Percentiles rank a stretch among this genome's conserved stretches.
These are phyloP conservation scores for Hyposoter didymator DNA, from an alignment of 2,888 invertebrate genomes.

Conservation along the genomic window DNA sequence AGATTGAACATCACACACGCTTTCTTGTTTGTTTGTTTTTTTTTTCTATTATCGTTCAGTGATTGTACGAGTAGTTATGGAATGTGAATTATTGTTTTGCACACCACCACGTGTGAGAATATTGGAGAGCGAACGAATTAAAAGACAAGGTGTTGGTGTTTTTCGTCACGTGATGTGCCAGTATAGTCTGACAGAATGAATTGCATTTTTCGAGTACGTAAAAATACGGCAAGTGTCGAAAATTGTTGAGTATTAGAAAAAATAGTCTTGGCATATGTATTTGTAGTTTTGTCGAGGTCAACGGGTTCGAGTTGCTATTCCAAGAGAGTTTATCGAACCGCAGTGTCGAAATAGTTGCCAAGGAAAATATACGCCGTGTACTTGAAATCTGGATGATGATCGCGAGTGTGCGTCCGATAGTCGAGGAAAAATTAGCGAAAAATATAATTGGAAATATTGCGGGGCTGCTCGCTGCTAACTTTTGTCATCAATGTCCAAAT, in stretches of 20 bases:
- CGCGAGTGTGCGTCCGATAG: slow-evolving; percentile 57
- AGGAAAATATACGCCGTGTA: slow-evolving; percentile 10
- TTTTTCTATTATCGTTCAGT: slow-evolving; percentile 38
- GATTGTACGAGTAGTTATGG: slow-evolving; percentile 45
- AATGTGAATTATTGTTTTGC: slow-evolving; percentile 39
- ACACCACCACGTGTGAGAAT: slow-evolving; percentile 12
- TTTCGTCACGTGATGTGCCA: slow-evolving; percentile 10
- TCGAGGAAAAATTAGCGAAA: slow-evolving; percentile 21
- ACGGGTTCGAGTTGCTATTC: neutral
- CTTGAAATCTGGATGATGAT: slow-evolving; percentile 32
- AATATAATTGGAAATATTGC: slow-evolving; percentile 22
- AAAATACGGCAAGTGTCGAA: slow-evolving; percentile 12
- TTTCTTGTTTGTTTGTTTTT: neutral
- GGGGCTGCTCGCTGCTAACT: slow-evolving; percentile 52
- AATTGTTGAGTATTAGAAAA: neutral
- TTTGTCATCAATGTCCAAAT: slow-evolving; percentile 68
- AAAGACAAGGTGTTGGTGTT: slow-evolving; percentile 8
- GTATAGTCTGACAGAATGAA: neutral
- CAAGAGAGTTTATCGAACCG: slow-evolving; percentile 3
- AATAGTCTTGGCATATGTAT: neutral
- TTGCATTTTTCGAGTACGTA: neutral
- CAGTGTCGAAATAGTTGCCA: neutral
- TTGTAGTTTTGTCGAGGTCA: neutral
- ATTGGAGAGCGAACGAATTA: slow-evolving; percentile 37
- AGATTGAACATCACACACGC: slow-evolving; percentile 52